phyloP scores from a whole-genome alignment of 2,797 vertebrate species.

The Pempheris klunzingeri region DNA sequence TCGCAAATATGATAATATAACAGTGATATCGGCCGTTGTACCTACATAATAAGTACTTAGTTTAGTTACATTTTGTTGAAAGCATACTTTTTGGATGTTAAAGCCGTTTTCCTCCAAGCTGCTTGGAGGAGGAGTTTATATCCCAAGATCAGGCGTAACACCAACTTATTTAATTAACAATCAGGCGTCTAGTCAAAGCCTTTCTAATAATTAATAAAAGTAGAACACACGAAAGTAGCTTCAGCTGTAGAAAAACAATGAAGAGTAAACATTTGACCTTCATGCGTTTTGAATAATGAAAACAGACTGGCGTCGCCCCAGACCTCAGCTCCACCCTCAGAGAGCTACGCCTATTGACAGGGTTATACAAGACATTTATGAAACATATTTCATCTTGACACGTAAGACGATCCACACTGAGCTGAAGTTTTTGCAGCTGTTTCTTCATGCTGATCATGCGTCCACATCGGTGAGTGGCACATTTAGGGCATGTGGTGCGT shows the following conservation, averaged over 20 bases:
- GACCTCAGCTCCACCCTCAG: conserved; percentile 45
- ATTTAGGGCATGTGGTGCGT: too few species aligned
- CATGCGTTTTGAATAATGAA: too few species aligned
- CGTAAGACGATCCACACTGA: background rate
- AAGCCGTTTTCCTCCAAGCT: too few species aligned
- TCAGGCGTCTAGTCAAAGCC: background rate
- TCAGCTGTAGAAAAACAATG: too few species aligned
- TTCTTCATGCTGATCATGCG: conserved; percentile 26
- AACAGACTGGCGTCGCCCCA: too few species aligned
- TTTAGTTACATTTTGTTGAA: background rate
- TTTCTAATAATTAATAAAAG: too few species aligned
- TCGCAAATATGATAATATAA: too few species aligned
- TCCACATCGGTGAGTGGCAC: conserved; percentile 43
- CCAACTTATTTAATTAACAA: background rate
- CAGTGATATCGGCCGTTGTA: too few species aligned
- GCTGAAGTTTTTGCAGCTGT: background rate
- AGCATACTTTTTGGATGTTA: background rate
- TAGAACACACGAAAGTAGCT: too few species aligned
- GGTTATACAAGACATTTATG: conserved; percentile 29
- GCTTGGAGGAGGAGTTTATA: background rate
- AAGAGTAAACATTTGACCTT: too few species aligned
- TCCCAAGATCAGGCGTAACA: too few species aligned
- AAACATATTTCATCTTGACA: background rate
- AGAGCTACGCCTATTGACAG: conserved; percentile 38
- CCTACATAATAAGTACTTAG: too few species aligned